Percentiles rank a stretch among this genome's conserved stretches.
Evolutionary conservation across 2,797 vertebrate species (phyloP).

Genomic region (Enteromius viviparus): DNA sequence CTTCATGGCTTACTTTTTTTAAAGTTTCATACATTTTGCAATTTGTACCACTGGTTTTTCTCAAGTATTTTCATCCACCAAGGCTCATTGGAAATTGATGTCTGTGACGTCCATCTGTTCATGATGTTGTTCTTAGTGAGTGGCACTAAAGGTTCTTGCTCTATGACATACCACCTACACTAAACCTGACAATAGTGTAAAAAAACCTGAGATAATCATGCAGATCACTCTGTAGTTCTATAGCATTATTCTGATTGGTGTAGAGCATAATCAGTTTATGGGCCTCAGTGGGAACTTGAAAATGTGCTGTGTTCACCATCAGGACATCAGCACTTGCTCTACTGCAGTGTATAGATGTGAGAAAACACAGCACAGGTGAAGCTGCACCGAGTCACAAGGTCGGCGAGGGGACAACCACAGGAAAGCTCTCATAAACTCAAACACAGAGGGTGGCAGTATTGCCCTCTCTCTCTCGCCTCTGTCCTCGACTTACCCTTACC

Average conservation of each 20-base stretch:
- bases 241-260: not conserved
- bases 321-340: constrained; percentile 45
- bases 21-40: not conserved
- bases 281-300: not conserved
- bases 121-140: not conserved
- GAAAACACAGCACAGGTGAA: constrained; percentile 52
- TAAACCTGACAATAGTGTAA: not conserved
- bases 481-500: constrained; percentile 66
- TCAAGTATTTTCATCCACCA: not conserved
- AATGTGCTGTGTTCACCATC: not conserved
- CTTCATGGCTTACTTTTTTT: not conserved
- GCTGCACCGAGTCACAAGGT: constrained; percentile 47
- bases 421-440: constrained; percentile 55
- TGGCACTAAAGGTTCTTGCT: not conserved
- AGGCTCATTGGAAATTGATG: not conserved
- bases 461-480: constrained; percentile 60
- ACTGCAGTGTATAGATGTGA: constrained; percentile 26
- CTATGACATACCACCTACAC: not conserved
- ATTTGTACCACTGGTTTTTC: not conserved
- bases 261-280: not conserved
- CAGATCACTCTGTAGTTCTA: not conserved
- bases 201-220: not conserved
- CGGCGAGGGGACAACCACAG: constrained; percentile 59
- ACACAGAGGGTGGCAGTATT: constrained; percentile 38
- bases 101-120: not conserved